Base-by-base conservation (phyloP, 2,797 vertebrate species). In the Tolypeutes matacus region DNA sequence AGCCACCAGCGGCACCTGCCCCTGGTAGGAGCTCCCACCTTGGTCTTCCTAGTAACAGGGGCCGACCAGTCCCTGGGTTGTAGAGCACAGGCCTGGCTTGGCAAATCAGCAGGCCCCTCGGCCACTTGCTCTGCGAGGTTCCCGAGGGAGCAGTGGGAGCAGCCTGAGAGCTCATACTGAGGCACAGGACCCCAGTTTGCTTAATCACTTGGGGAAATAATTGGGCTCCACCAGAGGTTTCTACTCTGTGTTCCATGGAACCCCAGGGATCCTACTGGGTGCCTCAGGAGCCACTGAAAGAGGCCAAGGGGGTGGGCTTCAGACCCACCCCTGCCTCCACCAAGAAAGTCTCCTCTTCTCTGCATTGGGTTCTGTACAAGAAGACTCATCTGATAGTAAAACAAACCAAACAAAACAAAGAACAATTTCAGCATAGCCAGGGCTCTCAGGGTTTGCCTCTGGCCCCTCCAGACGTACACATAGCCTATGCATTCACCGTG, bases 331-430 rank as follows among this genome's bases (percentile, higher is more conserved):
- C 17, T 34, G 2, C 14, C 31, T 86, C 39, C 6, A 31, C 46
- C 67, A 27, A 0, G 0, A 9, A 76, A 58, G 49, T 23, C 53
- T 14, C 4, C 3, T 18, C 46, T n/a, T 13, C 34, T 42, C 60
- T 42, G 9, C 8, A 1, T 1, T 11, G n/a, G 58, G 20, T 46
- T 65, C 53, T 58, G 49, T 5, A 17, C 11, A 25, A 8, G 31
- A 29, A 51, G 27, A 46, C 1, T 65, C 51, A 4, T 23, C 56
- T 76, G 39, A 76, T 25, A 31, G 0, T 31, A 62, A 8, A 27
- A 36, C 70, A 94, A 23, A 62, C 76, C 93, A 36, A 34, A 9
- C 9, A 25, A 36, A 75, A 94, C 20, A 62, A 81, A 94, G 36
- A 39, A 9, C 9, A 25, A 65, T 77, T 53, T 39, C 51, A 69